Evolutionary conservation across 1,140 invertebrate species (phyloP), one percentile per base, ranked within the genome.

Genomic region (Stegodyphus mimosarum): DNA sequence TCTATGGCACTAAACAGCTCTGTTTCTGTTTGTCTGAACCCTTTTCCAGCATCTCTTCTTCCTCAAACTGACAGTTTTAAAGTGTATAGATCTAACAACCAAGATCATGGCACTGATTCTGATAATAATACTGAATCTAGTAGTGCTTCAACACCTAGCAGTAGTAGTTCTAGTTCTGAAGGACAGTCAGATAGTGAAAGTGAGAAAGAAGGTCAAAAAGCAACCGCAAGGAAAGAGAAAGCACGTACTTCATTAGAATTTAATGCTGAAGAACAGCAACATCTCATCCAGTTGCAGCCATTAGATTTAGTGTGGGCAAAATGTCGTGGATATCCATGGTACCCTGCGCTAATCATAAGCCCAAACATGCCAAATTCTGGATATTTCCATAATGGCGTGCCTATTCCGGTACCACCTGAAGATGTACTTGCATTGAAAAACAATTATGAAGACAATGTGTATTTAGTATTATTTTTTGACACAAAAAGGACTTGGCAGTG

Each of bases 401-500:
- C 96, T 0, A 94, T 98, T 80, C 97, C 97, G 6, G 95, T 96
- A 5, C 97, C 97, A 52, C 97, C 97, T 0, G 94, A 95, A 87
- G 96, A 98, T 90, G 96, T 98, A 1, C 91, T 98, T 9, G 94
- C 94, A 48, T 91, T 97, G 49, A 94, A 94, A 75, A 94, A 93
- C 85, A 96, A 96, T 90, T 94, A 95, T 88, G 93, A 94, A 6
- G 94, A 95, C 88, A 92, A 93, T 18, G 94, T 98, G 6, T 98
- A 96, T 91, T 92, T 99, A 64, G 96, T 99, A 49, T 91, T 98
- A 0, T 98, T 98, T 90, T 99, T 98, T 90, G 97, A 99, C 90
- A 95, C 95, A 0, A 98, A 98, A 91, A 92, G 97, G 48, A 98
- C 97, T 49, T 99, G 97, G 94, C 97, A 98, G 91, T 99, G 97